Evolutionary conservation across 1,140 invertebrate species (phyloP).

Genomic region (Leptonema lineaticorne): DNA sequence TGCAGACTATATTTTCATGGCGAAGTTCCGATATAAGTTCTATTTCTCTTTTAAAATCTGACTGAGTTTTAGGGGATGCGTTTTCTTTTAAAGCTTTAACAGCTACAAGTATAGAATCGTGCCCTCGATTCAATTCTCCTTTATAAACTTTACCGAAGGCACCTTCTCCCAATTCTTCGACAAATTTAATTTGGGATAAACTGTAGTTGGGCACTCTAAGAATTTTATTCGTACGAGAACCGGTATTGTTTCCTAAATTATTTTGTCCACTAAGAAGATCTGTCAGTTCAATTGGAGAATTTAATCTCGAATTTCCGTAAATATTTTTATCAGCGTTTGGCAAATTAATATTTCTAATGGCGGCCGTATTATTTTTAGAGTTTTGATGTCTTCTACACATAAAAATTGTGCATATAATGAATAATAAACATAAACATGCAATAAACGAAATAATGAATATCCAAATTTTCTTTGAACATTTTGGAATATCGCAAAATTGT

Average conservation of each 20-base stretch:
- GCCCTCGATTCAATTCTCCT: slow-evolving; percentile 78
- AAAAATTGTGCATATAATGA: slow-evolving; percentile 50
- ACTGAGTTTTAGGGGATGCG: slow-evolving; percentile 85
- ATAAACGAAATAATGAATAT: slow-evolving; percentile 60
- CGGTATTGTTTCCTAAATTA: slow-evolving; percentile 57
- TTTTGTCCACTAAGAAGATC: slow-evolving; percentile 65
- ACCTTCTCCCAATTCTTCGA: slow-evolving; percentile 94
- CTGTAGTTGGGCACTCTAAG: slow-evolving; percentile 71
- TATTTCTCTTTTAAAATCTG: slow-evolving; percentile 88
- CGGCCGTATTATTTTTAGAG: slow-evolving; percentile 58
- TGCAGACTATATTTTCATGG: slow-evolving; percentile 94
- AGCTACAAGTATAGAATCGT: slow-evolving; percentile 77
- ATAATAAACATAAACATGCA: slow-evolving; percentile 47
- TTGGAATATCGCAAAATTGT: slow-evolving; percentile 81
- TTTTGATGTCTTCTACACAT: slow-evolving; percentile 56
- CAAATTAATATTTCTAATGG: slow-evolving; percentile 66
- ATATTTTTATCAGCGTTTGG: slow-evolving; percentile 77
- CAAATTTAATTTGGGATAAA: slow-evolving; percentile 79
- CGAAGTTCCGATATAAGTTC: slow-evolving; percentile 91
- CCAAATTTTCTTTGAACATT: slow-evolving; percentile 72
- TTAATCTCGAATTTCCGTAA: slow-evolving; percentile 67
- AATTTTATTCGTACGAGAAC: slow-evolving; percentile 57
- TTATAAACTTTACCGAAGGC: slow-evolving; percentile 96
- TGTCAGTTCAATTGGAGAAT: slow-evolving; percentile 75
- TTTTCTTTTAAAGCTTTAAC: slow-evolving; percentile 95